A percentile compares a stretch with the other conserved stretches of the same genome.
These are phyloP conservation scores for Diplogasteroides magnus DNA, from an alignment of 1,140 invertebrate species.

Conservation along the genomic window DNA sequence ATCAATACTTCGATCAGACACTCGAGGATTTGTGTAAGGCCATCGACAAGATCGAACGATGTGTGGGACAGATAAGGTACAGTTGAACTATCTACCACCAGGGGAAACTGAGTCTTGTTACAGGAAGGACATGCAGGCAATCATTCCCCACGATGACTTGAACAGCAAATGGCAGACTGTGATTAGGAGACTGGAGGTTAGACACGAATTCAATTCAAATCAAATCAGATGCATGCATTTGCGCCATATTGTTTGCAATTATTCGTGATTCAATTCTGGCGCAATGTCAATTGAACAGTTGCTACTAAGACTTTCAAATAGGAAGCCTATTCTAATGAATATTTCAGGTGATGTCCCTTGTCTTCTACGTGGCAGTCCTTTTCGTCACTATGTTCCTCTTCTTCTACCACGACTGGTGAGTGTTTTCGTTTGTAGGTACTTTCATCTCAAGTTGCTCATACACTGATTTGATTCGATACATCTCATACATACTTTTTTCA, in stretches of 20 bases:
- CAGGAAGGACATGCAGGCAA: slow-evolving; percentile 35
- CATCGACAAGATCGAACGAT: slow-evolving; percentile 11
- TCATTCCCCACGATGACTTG: slow-evolving; percentile 45
- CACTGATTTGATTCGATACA: too few species aligned
- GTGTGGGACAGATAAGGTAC: background rate
- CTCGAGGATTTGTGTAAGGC: slow-evolving; percentile 41
- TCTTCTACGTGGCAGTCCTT: slow-evolving; percentile 47
- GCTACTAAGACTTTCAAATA: too few species aligned
- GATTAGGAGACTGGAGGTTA: slow-evolving; percentile 43
- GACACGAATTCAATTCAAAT: too few species aligned
- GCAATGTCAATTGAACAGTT: background rate
- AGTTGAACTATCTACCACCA: background rate
- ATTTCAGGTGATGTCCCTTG: slow-evolving; percentile 38
- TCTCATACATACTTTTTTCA: too few species aligned
- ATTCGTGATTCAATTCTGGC: too few species aligned
- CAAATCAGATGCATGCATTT: too few species aligned
- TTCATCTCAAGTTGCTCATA: too few species aligned
- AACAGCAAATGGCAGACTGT: slow-evolving; percentile 51
- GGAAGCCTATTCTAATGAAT: background rate
- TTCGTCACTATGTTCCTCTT: slow-evolving; percentile 52
- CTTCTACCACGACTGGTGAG: slow-evolving; percentile 54
- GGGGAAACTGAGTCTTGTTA: slow-evolving; percentile 1
- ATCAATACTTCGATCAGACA: slow-evolving; percentile 51
- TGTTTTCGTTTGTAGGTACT: too few species aligned
- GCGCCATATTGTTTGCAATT: too few species aligned